Evolutionary conservation across 2,797 vertebrate species (phyloP), one percentile per base, ranked within the genome.

Genomic region (Simalia tracyae): DNA sequence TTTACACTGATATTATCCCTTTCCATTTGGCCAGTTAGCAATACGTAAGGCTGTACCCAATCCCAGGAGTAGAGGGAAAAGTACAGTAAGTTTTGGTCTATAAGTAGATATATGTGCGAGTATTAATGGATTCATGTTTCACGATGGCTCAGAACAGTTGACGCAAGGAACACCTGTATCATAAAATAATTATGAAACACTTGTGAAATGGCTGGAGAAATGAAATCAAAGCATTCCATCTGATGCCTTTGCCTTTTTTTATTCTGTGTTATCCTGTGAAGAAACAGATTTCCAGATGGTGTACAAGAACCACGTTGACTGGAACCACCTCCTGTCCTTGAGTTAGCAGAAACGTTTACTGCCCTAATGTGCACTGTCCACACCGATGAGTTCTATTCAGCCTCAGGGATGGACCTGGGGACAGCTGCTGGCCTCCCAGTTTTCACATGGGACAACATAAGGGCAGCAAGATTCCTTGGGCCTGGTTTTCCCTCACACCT

Each of bases 251-350:
- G 66, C 66, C 50, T 50, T 31, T 72, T 36, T 36, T 36, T 72
- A 36, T 72, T 72, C 94, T 1, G n/a, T 19, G 17, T 60, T 87
- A 94, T 92, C 64, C 85, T 84, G 86, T 84, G 94, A 89, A 91
- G 46, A 91, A 90, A 95, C 36, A 89, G 91, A 93, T 90, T 15
- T 31, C 84, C 89, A 84, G 85, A 87, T 50, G 86, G 76, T 88
- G 89, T 96, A 81, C 93, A 87, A 94, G 59, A 86, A 64, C 42
- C 17, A 17, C 15, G 0, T 72, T 72, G 66, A 36, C n/a, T 72
- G 66, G n/a, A n/a, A 36, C 31, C 31, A 72, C n/a, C 14, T 66
- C 50, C 11, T 14, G 11, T 66, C 28, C 11, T 66, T n/a, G 28
- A 28, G 28, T n/a, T n/a, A 66, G 28, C 11, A n/a, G 28, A 66